Evolutionary conservation across 2,113 vertebrate genomes (phyloP).

Genomic region (Dendropsophus ebraccatus): DNA sequence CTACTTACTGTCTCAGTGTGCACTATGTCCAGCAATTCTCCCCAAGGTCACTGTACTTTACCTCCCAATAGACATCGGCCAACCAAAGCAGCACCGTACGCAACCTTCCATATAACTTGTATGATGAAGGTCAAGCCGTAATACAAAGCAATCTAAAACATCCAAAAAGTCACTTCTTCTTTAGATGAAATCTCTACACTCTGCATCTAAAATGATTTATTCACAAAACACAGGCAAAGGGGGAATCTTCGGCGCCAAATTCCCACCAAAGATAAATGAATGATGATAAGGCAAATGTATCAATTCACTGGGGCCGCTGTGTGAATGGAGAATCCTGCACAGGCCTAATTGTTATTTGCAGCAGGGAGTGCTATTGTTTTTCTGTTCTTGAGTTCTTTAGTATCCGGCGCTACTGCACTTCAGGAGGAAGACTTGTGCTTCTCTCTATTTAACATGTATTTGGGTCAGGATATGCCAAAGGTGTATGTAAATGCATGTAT

Average conservation of each 20-base stretch:
- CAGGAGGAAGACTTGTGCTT: background rate
- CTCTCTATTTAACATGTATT: conserved; percentile 8
- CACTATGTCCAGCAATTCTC: background rate
- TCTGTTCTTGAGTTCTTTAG: background rate
- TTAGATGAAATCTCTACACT: conserved; percentile 29
- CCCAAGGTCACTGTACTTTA: background rate
- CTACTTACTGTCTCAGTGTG: background rate
- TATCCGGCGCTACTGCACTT: background rate
- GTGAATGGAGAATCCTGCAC: background rate
- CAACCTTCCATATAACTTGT: background rate
- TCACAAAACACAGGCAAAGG: conserved; percentile 9
- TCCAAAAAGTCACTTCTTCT: conserved; percentile 12
- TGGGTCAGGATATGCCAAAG: background rate
- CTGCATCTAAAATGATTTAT: conserved; percentile 37
- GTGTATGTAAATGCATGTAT: background rate
- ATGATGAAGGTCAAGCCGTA: background rate
- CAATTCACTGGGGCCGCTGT: conserved; percentile 28
- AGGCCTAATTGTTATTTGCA: conserved; percentile 40
- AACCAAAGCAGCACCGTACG: background rate
- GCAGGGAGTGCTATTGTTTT: conserved; percentile 38
- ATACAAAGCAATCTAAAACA: background rate
- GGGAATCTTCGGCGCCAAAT: conserved; percentile 28
- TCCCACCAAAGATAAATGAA: conserved; percentile 45
- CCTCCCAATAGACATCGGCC: background rate
- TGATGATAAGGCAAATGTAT: conserved; percentile 46